Evolutionary conservation across 2,888 invertebrate species (phyloP), one percentile per base, ranked within the genome.

Genomic region (Oscheius onirici): DNA sequence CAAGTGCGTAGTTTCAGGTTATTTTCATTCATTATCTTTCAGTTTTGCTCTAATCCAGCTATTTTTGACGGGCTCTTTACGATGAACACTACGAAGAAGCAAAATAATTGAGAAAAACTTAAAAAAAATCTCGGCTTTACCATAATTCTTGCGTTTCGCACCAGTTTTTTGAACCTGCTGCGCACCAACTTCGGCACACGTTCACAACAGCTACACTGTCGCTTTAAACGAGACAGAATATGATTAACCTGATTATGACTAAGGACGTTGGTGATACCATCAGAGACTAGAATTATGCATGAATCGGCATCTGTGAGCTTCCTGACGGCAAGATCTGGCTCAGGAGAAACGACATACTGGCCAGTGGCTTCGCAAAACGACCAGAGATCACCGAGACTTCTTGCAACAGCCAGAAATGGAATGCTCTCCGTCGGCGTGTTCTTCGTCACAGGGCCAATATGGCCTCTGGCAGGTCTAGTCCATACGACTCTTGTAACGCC

Each of bases 401-500:
- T 91, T 1, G 97, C 97, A 15, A 99, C 96, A 1, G 97, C 97
- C 78, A 99, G 90, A 88, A 96, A 96, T 0, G 96, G 95, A 84
- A 96, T 95, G 88, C 94, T 94, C 88, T 95, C 95, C 86, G 94
- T 94, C 0, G 92, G 92, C 0, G 95, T 95, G 57, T 93, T 94
- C 79, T 95, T 92, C 63, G 94, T 91, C 13, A 95, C 93, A 0
- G 95, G 95, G 0, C 95, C 95, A 85, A 92, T 91, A 87, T 93
- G 92, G 11, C 94, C 94, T 46, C 92, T 91, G 41, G 93, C 90
- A 0, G 96, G 95, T 82, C 97, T 91, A 89, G 95, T 95, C 97
- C 97, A 97, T 0, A 99, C 97, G 0, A 99, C 97, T 51, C 97
- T 91, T 0, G 95, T 94, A 0, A 97, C 95, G 1, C 97, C 97